Percentiles rank a stretch among this genome's conserved stretches.
Conservation (phyloP, 2,113 vertebrate genomes). For the Taxidea taxus region DNA sequence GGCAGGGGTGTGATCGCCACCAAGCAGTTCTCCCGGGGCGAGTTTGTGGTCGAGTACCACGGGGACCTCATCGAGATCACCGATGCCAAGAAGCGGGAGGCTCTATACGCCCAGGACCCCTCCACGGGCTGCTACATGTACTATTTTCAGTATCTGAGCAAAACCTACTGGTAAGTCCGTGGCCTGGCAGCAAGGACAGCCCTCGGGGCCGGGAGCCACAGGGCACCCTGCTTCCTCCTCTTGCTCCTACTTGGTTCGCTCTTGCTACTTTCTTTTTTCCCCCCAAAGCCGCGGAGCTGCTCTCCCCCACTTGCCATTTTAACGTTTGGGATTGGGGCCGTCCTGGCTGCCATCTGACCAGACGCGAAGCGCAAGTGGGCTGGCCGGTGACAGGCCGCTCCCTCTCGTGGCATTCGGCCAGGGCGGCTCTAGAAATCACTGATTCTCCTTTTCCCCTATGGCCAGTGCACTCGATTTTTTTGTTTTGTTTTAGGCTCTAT, state of each 20-base stretch:
- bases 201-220: accelerated
- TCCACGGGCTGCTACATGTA: constrained; percentile 98
- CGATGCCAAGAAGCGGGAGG: constrained; percentile 91
- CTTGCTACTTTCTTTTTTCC: background rate
- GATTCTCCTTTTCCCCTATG: background rate
- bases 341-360: accelerated
- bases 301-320: background rate
- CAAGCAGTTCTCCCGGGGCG: constrained; percentile 91
- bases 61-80: constrained; percentile 95
- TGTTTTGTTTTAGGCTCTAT: background rate
- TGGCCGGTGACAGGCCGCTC: accelerated
- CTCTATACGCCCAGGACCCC: constrained; percentile 90
- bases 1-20: constrained; percentile 94
- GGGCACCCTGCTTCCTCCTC: too few species aligned
- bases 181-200: background rate
- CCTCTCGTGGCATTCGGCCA: background rate
- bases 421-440: background rate
- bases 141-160: constrained; percentile 94
- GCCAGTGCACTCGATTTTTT: background rate
- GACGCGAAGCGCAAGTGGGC: accelerated
- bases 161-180: constrained; percentile 92
- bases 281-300: background rate
- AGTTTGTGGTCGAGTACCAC: constrained; percentile 97
- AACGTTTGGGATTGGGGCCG: background rate
- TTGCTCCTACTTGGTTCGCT: accelerated